These are phyloP conservation scores for Entomobrya proxima DNA, from an alignment of 2,888 invertebrate species.

Conservation along the genomic window DNA sequence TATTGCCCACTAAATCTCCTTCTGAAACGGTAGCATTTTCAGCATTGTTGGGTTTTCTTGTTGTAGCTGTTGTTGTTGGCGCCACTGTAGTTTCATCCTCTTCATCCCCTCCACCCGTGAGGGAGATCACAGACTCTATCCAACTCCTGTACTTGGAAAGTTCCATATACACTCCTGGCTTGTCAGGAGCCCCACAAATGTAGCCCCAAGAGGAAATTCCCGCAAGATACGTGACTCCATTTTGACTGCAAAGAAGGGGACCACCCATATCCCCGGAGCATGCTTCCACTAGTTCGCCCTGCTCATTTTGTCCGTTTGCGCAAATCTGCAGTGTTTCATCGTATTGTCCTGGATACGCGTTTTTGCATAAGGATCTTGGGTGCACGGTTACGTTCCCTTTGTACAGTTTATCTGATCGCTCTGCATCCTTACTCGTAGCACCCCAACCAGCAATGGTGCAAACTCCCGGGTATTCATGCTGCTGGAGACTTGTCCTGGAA, in stretches of 20 bases:
- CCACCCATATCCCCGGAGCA: slow-evolving; percentile 8
- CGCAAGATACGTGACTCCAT: slow-evolving; percentile 6
- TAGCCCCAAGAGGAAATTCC: background rate
- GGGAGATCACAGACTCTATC: slow-evolving; percentile 1
- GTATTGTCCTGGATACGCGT: background rate
- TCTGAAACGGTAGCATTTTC: background rate
- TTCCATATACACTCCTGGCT: slow-evolving; percentile 40
- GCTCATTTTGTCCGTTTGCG: background rate
- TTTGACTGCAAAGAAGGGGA: background rate
- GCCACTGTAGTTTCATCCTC: background rate
- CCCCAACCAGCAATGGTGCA: slow-evolving; percentile 45
- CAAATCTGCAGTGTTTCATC: slow-evolving; percentile 18
- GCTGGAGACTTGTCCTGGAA: background rate
- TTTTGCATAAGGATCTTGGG: background rate
- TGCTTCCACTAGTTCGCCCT: background rate
- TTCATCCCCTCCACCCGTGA: background rate
- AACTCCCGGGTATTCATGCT: background rate
- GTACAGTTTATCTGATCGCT: background rate
- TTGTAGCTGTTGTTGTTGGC: background rate
- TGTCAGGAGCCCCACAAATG: background rate
- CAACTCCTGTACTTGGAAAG: slow-evolving; percentile 25
- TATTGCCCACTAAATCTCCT: background rate
- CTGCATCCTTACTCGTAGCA: background rate
- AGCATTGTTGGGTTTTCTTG: background rate
- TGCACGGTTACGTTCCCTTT: slow-evolving; percentile 13